phyloP scores from a whole-genome alignment of 2,888 invertebrate genomes.

The Stenoptilia bipunctidactyla region DNA sequence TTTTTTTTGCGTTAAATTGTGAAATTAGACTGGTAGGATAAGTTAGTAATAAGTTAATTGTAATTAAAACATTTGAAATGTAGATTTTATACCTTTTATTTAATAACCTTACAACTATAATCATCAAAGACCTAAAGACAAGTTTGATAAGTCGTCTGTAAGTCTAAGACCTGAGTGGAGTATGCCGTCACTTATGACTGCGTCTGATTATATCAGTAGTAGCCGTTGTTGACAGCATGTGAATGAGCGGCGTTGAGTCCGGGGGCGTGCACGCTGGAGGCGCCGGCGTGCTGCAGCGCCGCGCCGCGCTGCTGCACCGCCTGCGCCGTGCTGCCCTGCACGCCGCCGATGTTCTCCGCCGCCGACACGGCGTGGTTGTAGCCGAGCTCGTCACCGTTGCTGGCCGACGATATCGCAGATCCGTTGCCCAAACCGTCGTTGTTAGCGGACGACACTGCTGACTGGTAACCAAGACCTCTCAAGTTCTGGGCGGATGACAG shows the following conservation, averaged over 20 bases:
- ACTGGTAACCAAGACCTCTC: constrained; percentile 21
- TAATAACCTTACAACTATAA: constrained; percentile 6
- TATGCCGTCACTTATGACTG: neutral
- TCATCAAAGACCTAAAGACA: constrained; percentile 35
- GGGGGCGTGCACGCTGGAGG: constrained; percentile 40
- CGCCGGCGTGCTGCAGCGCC: constrained; percentile 33
- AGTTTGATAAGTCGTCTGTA: constrained; percentile 45
- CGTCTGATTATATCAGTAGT: constrained; percentile 23
- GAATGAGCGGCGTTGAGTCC: constrained; percentile 44
- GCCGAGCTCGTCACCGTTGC: constrained; percentile 22
- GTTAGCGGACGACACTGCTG: constrained; percentile 22
- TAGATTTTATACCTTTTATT: constrained; percentile 26
- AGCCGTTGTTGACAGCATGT: constrained; percentile 41
- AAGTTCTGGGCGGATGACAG: constrained; percentile 26
- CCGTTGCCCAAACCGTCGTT: constrained; percentile 25
- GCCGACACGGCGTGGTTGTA: constrained; percentile 34
- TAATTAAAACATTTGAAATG: neutral
- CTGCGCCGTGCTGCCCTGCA: constrained; percentile 38
- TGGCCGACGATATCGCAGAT: constrained; percentile 32
- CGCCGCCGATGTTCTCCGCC: constrained; percentile 31
- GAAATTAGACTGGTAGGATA: neutral
- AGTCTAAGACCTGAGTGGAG: constrained; percentile 22
- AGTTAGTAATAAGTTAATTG: neutral
- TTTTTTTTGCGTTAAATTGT: too few relatives aligned
- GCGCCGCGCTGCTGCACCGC: constrained; percentile 32